Percentiles rank a stretch among this genome's conserved stretches.
Conservation (phyloP, 2,888 invertebrate genomes). For the Iselma pallidipennis region DNA sequence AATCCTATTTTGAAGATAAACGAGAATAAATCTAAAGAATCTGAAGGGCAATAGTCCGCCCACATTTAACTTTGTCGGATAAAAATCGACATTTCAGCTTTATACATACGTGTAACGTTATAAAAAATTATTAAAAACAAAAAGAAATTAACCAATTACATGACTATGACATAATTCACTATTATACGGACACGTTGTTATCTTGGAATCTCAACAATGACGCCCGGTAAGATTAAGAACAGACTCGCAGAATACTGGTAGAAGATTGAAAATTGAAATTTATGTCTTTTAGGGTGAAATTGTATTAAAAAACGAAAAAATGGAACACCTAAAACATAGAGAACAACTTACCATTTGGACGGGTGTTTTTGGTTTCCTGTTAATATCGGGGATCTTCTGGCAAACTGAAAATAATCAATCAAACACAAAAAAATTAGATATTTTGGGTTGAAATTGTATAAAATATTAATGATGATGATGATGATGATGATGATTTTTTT, state of each 20-base stretch:
- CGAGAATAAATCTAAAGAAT: constrained; percentile 32
- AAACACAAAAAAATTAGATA: constrained; percentile 13
- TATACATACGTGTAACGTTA: no score
- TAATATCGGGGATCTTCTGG: constrained; percentile 59
- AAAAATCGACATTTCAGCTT: background rate
- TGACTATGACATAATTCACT: no score
- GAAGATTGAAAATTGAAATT: background rate
- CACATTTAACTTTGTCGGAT: constrained; percentile 32
- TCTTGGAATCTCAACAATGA: constrained; percentile 3
- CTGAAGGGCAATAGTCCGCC: constrained; percentile 30
- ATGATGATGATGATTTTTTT: background rate
- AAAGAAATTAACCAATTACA: no score
- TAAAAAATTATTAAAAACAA: no score
- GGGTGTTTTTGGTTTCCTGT: constrained; percentile 82
- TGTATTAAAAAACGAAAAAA: no score
- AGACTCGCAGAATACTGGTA: background rate
- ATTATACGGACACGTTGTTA: background rate
- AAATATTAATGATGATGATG: no score
- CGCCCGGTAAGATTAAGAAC: background rate
- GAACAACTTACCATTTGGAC: constrained; percentile 93
- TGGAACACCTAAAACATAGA: no score
- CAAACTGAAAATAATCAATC: constrained; percentile 62
- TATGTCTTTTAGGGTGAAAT: no score
- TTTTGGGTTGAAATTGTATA: no score
- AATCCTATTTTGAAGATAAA: constrained; percentile 25